phyloP scores from a whole-genome alignment of 1,140 invertebrate species.

The roundworm (Caenorhabditis elegans) region WBcel235 BX284604.4:15046001-15046500 shows the following conservation, averaged over 20 bases:
- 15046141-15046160: neutral
- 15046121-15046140: constrained; percentile 16
- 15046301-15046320: neutral
- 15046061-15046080: neutral
- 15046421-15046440: no score
- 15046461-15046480: no score
- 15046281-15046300: neutral
- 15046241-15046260: neutral
- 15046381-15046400: neutral
- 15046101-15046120: neutral
- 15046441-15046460: no score
- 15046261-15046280: neutral
- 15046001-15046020: neutral
- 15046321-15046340: neutral
- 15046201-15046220: neutral
- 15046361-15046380: constrained; percentile 4
- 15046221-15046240: no score
- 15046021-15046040: neutral
- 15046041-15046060: neutral
- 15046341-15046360: neutral
- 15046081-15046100: neutral
- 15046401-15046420: neutral
- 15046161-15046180: neutral
- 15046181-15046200: neutral
- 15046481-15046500: no score